These are phyloP conservation scores for Rhadinocentrus ornatus DNA, from an alignment of 2,797 vertebrate species.

Conservation along the genomic window DNA sequence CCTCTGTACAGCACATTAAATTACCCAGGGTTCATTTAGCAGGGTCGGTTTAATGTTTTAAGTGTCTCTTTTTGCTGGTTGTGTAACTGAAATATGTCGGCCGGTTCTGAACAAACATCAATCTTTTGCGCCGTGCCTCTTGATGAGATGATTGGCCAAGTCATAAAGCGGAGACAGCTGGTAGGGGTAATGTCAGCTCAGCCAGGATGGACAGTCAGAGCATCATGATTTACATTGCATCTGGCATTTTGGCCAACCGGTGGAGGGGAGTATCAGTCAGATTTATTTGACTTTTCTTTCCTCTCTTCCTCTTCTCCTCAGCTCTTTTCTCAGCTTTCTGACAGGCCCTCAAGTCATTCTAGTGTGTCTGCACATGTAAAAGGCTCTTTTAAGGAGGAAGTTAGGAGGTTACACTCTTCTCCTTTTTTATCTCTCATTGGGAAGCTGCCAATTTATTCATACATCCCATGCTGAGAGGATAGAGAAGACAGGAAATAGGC, in stretches of 20 bases:
- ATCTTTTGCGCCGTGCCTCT: slow-evolving; percentile 69
- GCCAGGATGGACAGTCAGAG: slow-evolving; percentile 76
- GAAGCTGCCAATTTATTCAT: slow-evolving; percentile 75
- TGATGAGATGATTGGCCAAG: slow-evolving; percentile 79
- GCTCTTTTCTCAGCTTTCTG: slow-evolving; percentile 69
- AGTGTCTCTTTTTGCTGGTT: slow-evolving; percentile 72
- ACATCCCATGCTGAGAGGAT: slow-evolving; percentile 52
- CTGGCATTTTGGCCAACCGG: slow-evolving; percentile 82
- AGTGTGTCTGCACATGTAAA: slow-evolving; percentile 81
- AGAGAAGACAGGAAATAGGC: slow-evolving; percentile 45
- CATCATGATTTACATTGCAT: slow-evolving; percentile 82
- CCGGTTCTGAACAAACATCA: slow-evolving; percentile 85
- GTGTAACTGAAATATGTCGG: slow-evolving; percentile 83
- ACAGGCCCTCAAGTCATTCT: slow-evolving; percentile 84
- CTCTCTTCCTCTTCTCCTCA: slow-evolving; percentile 64
- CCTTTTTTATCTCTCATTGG: slow-evolving; percentile 50
- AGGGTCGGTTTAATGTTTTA: slow-evolving; percentile 74
- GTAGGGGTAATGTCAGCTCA: slow-evolving; percentile 80
- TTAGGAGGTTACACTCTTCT: slow-evolving; percentile 54
- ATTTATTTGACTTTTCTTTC: slow-evolving; percentile 84
- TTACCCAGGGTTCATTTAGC: slow-evolving; percentile 67
- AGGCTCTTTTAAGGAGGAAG: slow-evolving; percentile 70
- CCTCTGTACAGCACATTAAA: slow-evolving; percentile 72
- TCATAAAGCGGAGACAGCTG: slow-evolving; percentile 79
- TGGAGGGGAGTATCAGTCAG: slow-evolving; percentile 83